Base-by-base conservation (phyloP, 2,797 vertebrate species). In the Odontamblyopus lacepedii region DNA sequence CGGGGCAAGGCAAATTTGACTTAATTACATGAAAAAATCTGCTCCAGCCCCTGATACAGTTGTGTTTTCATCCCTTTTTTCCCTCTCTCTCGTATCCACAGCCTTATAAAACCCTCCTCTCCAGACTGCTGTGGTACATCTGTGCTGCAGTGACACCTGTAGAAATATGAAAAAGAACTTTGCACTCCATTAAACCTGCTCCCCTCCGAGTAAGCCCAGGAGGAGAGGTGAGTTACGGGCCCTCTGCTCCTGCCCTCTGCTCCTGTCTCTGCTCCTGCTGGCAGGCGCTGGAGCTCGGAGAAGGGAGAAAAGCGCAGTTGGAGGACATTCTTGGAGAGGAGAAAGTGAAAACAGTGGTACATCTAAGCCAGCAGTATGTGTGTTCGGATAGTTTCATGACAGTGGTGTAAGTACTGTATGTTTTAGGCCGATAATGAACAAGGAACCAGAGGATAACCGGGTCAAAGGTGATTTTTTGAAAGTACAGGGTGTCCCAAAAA, bases 101-200 rank as follows among this genome's bases (percentile, higher is more conserved):
- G 41, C 12, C 41, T 44, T 44, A 44, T 67, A 32, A 65, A 77
- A 84, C 59, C 59, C 15, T 26, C 32, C 32, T 35, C 32, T 35
- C 9, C 6, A 23, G 53, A 56, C 11, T 4, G 53, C 53, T 57
- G 1, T 23, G 55, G 23, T 26, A 4, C 55, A 56, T 60, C 67
- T 53, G 73, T 75, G 55, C 48, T 48, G 29, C 73, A 55, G 63
- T 41, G 74, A 84, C 83, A 90, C 84, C 88, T 84, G 83, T 75
- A 78, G 82, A 85, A 82, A 88, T 89, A 88, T 87, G 84, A 85
- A 83, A 83, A 71, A 75, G 77, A 89, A 83, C 82, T 83, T 83
- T 84, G 73, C 83, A 77, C 87, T 81, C 84, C 83, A 87, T 89
- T 88, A 87, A 85, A 85, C 15, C 3, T 26, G 78, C 85, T 82